phyloP scores from a whole-genome alignment of 53 echinoderm and acorn worm genomes.

The Holothuria scabra region DNA sequence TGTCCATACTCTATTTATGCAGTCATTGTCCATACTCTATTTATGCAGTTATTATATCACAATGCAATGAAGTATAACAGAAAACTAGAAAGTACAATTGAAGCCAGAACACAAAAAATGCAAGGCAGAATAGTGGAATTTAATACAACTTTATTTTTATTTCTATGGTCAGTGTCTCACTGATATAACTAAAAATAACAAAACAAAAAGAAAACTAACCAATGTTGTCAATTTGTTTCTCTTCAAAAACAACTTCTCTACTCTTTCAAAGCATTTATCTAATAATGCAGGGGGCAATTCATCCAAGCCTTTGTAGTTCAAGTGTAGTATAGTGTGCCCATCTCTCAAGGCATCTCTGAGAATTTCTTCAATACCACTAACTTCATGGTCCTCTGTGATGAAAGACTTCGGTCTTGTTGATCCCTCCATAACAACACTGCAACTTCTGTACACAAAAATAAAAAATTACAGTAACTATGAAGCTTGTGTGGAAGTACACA shows the following conservation, averaged over 20 bases:
- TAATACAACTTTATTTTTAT: no score
- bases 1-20: no score
- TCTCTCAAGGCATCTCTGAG: slow-evolving; percentile 19
- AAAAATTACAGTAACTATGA: no score
- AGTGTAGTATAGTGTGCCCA: slow-evolving; percentile 40
- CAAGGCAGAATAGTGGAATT: no score
- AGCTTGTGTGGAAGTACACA: no score
- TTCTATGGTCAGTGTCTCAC: not conserved
- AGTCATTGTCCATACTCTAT: no score
- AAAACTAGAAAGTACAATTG: no score
- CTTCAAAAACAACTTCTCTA: slow-evolving; percentile 34
- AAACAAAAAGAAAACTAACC: slow-evolving; percentile 6
- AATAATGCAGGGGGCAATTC: slow-evolving; percentile 30
- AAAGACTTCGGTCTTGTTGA: slow-evolving; percentile 18
- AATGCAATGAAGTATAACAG: no score
- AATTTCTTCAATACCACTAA: slow-evolving; percentile 19
- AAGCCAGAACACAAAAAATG: no score
- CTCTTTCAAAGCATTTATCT: slow-evolving; percentile 25
- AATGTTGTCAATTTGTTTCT: slow-evolving; percentile 41
- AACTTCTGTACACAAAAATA: no score
- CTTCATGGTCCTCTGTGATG: slow-evolving; percentile 8
- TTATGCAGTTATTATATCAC: no score
- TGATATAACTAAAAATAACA: not conserved
- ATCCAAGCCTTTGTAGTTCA: slow-evolving; percentile 43
- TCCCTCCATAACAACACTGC: slow-evolving; percentile 4